Base-by-base conservation (phyloP, 2,888 invertebrate species). In the Sthenelais limicola region DNA sequence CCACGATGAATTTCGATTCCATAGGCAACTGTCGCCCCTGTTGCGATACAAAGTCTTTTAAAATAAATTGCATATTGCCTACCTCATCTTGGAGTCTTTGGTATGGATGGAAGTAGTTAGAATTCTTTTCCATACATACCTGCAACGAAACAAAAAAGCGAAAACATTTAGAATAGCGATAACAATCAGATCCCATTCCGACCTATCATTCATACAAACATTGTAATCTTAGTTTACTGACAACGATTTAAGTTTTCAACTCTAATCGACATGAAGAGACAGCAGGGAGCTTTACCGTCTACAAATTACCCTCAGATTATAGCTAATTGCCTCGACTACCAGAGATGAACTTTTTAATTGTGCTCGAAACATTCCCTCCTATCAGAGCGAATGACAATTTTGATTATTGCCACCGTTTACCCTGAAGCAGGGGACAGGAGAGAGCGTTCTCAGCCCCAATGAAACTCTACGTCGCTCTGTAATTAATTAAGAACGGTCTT, bases 51-150 rank as follows among this genome's bases (percentile, higher is more conserved):
- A n/a, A n/a, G n/a, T n/a, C n/a, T n/a, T n/a, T n/a, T n/a, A n/a
- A n/a, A n/a, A n/a, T n/a, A n/a, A n/a, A n/a, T n/a, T n/a, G 12
- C 24, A 28, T 62, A 33, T 35, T 62, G 62, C 62, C 62, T 62
- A 62, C 62, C 62, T 62, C 62, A 35, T 62, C 62, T 62, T 62
- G 62, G 7, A 62, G 62, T 62, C 62, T 62, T 21, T 62, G 62
- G 62, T 62, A 62, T 38, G 62, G 62, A 62, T 62, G 62, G 62
- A 62, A 62, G 62, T 62, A 62, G 62, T 62, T 62, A 62, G 62
- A 62, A 62, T 62, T 62, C 62, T 62, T 62, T 62, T 62, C 62
- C 62, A 62, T 62, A 62, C 62, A 62, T 62, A 62, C 62, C 62
- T 62, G 62, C 38, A 38, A 38, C n/a, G 43, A 33, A 2, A n/a